A percentile compares a stretch with the other conserved stretches of the same genome.
Evolutionary conservation across 2,113 vertebrate genomes (phyloP).

Genomic region (Zosterops pallidus): DNA sequence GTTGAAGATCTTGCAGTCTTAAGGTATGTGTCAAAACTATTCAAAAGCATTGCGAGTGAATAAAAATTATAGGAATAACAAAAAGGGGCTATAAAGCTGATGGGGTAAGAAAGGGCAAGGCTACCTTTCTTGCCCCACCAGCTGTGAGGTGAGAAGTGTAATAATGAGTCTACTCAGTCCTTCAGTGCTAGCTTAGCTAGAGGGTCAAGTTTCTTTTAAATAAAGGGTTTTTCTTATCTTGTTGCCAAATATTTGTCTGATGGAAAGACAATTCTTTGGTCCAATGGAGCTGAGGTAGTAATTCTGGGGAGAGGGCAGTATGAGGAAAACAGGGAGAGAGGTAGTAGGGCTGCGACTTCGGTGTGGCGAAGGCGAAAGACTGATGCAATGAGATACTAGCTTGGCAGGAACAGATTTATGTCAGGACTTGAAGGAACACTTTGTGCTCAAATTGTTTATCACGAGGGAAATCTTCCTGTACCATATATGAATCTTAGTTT

Average conservation of each 20-base stretch:
- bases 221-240: not conserved
- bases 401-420: constrained; percentile 34
- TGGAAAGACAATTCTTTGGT: not conserved
- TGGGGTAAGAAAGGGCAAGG: not conserved
- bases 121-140: not conserved
- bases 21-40: not conserved
- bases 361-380: not conserved
- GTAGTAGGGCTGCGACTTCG: rapidly evolving
- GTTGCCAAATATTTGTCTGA: not conserved
- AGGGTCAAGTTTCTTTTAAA: not conserved
- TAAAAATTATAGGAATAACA: not conserved
- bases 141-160: not conserved
- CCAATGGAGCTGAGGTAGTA: not conserved
- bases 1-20: not conserved
- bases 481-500: not conserved
- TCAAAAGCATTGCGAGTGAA: not conserved
- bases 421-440: constrained; percentile 52
- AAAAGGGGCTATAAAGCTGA: not conserved
- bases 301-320: not conserved
- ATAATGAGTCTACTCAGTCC: not conserved
- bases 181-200: not conserved
- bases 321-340: not conserved
- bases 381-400: not conserved
- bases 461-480: not conserved
- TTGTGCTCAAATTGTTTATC: constrained; percentile 45